Evolutionary conservation across 2,888 invertebrate genomes (phyloP).

Genomic region (Macrosoma leucophasiata): DNA sequence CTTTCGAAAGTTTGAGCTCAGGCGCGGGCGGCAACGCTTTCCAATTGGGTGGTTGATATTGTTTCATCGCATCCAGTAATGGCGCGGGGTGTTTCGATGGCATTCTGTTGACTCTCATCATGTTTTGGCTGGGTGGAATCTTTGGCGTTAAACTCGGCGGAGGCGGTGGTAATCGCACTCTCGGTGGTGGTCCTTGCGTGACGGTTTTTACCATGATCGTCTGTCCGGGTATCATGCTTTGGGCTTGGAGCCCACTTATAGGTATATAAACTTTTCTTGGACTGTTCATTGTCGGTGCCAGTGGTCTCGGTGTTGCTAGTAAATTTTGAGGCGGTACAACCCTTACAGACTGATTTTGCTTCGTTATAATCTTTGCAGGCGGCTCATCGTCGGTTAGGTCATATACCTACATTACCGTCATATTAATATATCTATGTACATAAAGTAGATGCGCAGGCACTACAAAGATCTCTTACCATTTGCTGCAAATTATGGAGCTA

Average conservation of each 20-base stretch:
- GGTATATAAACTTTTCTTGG: conserved; percentile 64
- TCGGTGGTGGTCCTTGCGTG: conserved; percentile 30
- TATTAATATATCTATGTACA: too few species aligned
- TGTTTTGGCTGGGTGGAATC: too few species aligned
- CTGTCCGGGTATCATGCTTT: conserved; percentile 43
- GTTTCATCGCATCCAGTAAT: conserved; percentile 65
- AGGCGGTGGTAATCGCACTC: too few species aligned
- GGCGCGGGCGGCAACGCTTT: conserved; percentile 88
- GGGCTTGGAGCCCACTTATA: conserved; percentile 48
- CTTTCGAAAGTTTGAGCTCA: conserved; percentile 85
- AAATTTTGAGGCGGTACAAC: conserved; percentile 51
- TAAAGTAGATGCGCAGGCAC: too few species aligned
- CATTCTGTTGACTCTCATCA: conserved; percentile 12
- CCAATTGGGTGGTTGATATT: conserved; percentile 67
- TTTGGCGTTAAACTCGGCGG: conserved; percentile 6
- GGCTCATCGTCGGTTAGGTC: conserved; percentile 88
- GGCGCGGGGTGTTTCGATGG: conserved; percentile 78
- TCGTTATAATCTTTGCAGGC: conserved; percentile 45
- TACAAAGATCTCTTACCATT: too few species aligned
- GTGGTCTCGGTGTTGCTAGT: conserved; percentile 39
- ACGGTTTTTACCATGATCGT: conserved; percentile 49
- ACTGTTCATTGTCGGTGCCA: conserved; percentile 34
- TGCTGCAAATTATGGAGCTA: too few species aligned
- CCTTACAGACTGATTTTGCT: conserved; percentile 43
- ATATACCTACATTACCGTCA: too few species aligned